Evolutionary conservation across 2,113 vertebrate genomes (phyloP).

Genomic region (Eidolon helvum): DNA sequence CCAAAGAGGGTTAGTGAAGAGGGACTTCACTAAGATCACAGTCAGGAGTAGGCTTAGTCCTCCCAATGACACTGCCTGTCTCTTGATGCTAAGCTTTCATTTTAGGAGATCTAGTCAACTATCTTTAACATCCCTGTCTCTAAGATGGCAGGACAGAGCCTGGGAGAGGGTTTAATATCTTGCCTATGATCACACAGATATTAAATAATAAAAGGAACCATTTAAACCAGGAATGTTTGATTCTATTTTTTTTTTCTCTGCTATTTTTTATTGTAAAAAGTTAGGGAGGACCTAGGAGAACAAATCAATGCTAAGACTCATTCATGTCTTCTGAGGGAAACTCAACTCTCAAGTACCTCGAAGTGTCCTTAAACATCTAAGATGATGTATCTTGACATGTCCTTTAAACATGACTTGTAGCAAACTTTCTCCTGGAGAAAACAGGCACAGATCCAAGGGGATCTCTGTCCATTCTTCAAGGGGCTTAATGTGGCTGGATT

Average conservation of each 20-base stretch:
- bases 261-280: not conserved
- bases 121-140: not conserved
- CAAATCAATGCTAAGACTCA: not conserved
- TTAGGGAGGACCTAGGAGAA: not conserved
- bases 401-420: not conserved
- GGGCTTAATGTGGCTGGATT: not conserved
- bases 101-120: not conserved
- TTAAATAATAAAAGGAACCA: not conserved
- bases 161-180: not conserved
- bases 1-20: not conserved
- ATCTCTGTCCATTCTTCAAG: not conserved
- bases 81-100: not conserved
- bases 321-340: not conserved
- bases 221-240: not conserved
- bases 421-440: not conserved
- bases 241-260: not conserved
- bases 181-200: not conserved
- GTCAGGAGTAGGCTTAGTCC: not conserved
- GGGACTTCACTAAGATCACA: not conserved
- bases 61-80: not conserved
- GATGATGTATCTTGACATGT: not conserved
- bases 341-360: not conserved
- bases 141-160: not conserved
- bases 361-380: not conserved
- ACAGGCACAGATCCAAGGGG: not conserved